Evolutionary conservation across 2,797 vertebrate genomes (phyloP).

Genomic region (Holocentrus rufus): DNA sequence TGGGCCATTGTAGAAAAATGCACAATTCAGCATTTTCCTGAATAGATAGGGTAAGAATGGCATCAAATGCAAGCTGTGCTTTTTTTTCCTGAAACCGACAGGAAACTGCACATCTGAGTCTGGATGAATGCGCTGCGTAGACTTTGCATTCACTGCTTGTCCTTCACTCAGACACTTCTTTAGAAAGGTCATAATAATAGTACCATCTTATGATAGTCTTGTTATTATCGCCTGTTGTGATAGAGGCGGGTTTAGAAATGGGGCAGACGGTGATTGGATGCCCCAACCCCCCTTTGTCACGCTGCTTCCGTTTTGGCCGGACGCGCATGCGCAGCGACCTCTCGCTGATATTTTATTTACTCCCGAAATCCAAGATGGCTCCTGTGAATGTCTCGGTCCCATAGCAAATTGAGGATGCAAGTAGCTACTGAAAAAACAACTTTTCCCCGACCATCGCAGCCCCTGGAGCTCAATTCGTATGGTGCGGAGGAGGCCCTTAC

Average conservation of each 20-base stretch:
- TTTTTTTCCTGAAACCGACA: not conserved
- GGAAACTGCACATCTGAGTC: not conserved
- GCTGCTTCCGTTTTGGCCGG: slow-evolving; percentile 73
- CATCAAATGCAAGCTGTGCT: slow-evolving; percentile 26
- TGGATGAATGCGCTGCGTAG: not conserved
- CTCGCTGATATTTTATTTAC: slow-evolving; percentile 87
- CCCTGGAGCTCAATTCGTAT: slow-evolving; percentile 72
- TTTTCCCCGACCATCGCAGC: slow-evolving; percentile 78
- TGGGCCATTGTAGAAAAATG: slow-evolving; percentile 63
- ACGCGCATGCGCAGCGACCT: slow-evolving; percentile 81
- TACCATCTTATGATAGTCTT: slow-evolving; percentile 60
- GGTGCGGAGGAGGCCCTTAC: slow-evolving; percentile 75
- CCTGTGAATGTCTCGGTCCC: slow-evolving; percentile 81
- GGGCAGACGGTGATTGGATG: slow-evolving; percentile 76
- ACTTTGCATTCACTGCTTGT: slow-evolving; percentile 20
- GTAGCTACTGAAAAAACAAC: slow-evolving; percentile 80
- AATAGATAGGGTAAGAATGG: slow-evolving; percentile 34
- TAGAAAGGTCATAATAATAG: slow-evolving; percentile 74
- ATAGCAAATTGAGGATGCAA: slow-evolving; percentile 82
- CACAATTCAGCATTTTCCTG: slow-evolving; percentile 70
- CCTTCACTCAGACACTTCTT: slow-evolving; percentile 58
- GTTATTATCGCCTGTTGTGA: slow-evolving; percentile 78
- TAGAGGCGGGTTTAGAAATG: slow-evolving; percentile 71
- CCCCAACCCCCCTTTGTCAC: slow-evolving; percentile 52
- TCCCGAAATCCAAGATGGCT: slow-evolving; percentile 88